These are phyloP conservation scores for Hemistola chrysoprasaria DNA, from an alignment of 2,888 invertebrate genomes.

Conservation along the genomic window DNA sequence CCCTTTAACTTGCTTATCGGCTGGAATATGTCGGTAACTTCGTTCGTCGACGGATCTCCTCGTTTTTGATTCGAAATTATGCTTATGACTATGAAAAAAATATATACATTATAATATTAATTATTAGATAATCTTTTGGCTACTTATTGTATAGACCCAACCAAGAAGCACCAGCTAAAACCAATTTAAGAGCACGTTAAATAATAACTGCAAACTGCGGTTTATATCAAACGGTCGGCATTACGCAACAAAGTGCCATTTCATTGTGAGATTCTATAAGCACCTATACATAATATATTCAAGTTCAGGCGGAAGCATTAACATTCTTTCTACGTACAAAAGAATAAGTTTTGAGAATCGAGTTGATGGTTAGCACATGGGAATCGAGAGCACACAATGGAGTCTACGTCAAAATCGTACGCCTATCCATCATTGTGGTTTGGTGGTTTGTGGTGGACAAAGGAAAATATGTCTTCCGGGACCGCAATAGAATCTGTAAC, in stretches of 20 bases:
- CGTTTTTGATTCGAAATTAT: too few species aligned
- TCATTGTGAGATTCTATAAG: constrained; percentile 67
- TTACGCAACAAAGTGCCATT: constrained; percentile 56
- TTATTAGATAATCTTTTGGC: too few species aligned
- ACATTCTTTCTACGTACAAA: constrained; percentile 77
- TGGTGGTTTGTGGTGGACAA: constrained; percentile 11
- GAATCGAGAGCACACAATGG: constrained; percentile 65
- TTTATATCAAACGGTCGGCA: constrained; percentile 50
- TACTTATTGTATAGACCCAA: too few species aligned
- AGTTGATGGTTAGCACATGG: constrained; percentile 64
- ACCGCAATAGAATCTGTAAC: constrained; percentile 26
- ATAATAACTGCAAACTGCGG: constrained; percentile 43
- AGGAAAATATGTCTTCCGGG: constrained; percentile 28
- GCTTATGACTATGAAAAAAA: too few species aligned
- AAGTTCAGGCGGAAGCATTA: constrained; percentile 78
- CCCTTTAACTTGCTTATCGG: too few species aligned
- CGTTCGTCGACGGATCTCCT: too few species aligned
- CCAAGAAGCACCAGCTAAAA: constrained; percentile 33
- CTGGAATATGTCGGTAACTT: too few species aligned
- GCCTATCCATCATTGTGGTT: constrained; percentile 24
- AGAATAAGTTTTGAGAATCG: constrained; percentile 77
- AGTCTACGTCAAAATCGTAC: constrained; percentile 43
- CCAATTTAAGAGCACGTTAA: constrained; percentile 42
- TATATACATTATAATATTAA: too few species aligned
- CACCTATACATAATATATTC: too few species aligned